Evolutionary conservation across 1,140 invertebrate species (phyloP).

Genomic region (Drosophila chauvacae): DNA sequence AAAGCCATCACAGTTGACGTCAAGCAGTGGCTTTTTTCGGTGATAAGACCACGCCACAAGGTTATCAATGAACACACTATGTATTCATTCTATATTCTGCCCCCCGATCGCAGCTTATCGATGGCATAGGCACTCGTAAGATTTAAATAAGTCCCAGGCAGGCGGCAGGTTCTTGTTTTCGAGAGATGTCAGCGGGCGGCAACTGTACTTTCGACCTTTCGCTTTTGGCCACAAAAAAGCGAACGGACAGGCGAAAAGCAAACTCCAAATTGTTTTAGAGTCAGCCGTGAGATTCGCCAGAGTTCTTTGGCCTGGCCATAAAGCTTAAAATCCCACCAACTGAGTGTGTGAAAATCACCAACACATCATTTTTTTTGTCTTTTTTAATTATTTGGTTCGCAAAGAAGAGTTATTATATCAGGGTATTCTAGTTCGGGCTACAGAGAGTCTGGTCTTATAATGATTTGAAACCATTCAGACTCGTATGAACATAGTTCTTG

Average conservation of each 20-base stretch:
- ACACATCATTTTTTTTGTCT: background rate
- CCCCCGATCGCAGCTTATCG: conserved; percentile 38
- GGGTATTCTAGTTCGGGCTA: background rate
- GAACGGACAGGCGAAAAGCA: conserved; percentile 25
- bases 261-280: conserved; percentile 22
- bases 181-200: background rate
- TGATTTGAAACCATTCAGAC: too few species aligned
- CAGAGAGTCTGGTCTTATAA: too few species aligned
- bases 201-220: conserved; percentile 47
- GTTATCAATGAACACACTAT: conserved; percentile 25
- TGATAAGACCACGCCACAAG: conserved; percentile 32
- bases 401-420: background rate
- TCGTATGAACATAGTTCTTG: too few species aligned
- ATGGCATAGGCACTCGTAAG: conserved; percentile 44
- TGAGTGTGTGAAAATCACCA: background rate
- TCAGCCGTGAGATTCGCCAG: conserved; percentile 15
- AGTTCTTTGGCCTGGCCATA: conserved; percentile 33
- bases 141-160: conserved; percentile 26
- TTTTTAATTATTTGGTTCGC: background rate
- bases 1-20: conserved; percentile 35
- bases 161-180: background rate
- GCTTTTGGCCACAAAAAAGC: conserved; percentile 17
- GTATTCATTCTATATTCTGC: conserved; percentile 39
- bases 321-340: background rate
- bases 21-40: conserved; percentile 24